Base-by-base conservation (phyloP, 2,888 invertebrate species). In the Hyles lineata region DNA sequence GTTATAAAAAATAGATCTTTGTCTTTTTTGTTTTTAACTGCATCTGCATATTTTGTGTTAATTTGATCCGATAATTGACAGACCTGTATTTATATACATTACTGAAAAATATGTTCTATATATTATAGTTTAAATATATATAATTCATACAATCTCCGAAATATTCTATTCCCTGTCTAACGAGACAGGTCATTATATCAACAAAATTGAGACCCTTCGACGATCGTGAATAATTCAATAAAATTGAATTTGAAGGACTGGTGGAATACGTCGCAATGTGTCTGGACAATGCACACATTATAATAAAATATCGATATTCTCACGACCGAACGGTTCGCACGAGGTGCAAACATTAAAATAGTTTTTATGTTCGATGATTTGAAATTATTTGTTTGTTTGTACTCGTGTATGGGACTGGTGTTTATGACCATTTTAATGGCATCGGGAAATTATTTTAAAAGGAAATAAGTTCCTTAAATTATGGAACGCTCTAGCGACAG, bases 221-320 rank as follows among this genome's bases (percentile, higher is more conserved):
- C 78, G 76, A 82, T 80, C 82, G 82, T 92, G 92, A 91, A 93
- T 92, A 90, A 93, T 94, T 93, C 93, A 93, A 89, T 89, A 89
- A 92, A 90, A 90, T 88, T 86, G 85, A 90, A 90, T 89, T 83
- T 84, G 82, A 86, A 84, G 80, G 79, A 87, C 84, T 81, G 87
- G 75, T 90, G 89, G 89, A 89, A 90, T 87, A 89, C 87, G 85
- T 87, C 83, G 83, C 85, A 81, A 89, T 87, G 84, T 88, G 89
- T 89, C 90, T 86, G 86, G 91, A 90, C 90, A 83, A 75, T 80
- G 82, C 80, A 80, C 84, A 83, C 85, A 91, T 92, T 91, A 90
- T 89, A 90, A 89, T 91, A 89, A 90, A 87, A 91, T 79, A 79
- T 87, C 87, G 87, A 85, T 85, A 83, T 86, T 85, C 85, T 82